Evolutionary conservation across 2,113 vertebrate species (phyloP), one percentile per base, ranked within the genome.

Genomic region (Petromus typicus): DNA sequence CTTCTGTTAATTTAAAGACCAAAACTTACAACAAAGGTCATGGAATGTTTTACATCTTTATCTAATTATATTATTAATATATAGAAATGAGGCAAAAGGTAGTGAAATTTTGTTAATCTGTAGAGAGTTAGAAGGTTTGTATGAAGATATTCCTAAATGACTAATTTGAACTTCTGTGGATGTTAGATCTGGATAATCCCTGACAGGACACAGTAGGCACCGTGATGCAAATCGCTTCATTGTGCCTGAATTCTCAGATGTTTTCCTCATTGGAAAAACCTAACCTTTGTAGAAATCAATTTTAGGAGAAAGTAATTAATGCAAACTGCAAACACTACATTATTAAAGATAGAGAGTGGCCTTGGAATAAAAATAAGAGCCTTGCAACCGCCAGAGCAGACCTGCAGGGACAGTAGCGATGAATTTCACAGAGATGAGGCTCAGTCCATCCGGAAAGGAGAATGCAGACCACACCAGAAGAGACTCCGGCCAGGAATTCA

Each of bases 211-310:
- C 2, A 88, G 45, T 69, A 93, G 91, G 43, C 8, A 56, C 18
- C 79, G 27, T 78, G 23, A 64, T 43, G n/a, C 13, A 83, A 71
- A 63, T 25, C 76, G 9, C 12, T 76, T 30, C 48, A 82, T 63
- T 89, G 86, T 83, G 7, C 12, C 18, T 66, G 37, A 45, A 78
- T 64, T 86, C 67, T 87, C 25, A 91, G 51, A 90, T 71, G 66
- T 79, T 83, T 90, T 54, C 89, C 94, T 66, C 64, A 92, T 73
- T 92, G 61, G 37, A 73, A 87, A 23, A 86, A n/a, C 48, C 10
- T 95, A 64, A 71, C 20, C 37, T 95, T 84, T 79, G 7, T 66
- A 57, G 25, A 95, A 91, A 87, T 96, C 76, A 82, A 83, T 37
- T 79, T 71, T 84, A n/a, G 23, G 20, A 32, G 7, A 83, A 84